These are phyloP conservation scores for Limosa lapponica DNA, from an alignment of 2,797 vertebrate genomes.

Conservation along the genomic window DNA sequence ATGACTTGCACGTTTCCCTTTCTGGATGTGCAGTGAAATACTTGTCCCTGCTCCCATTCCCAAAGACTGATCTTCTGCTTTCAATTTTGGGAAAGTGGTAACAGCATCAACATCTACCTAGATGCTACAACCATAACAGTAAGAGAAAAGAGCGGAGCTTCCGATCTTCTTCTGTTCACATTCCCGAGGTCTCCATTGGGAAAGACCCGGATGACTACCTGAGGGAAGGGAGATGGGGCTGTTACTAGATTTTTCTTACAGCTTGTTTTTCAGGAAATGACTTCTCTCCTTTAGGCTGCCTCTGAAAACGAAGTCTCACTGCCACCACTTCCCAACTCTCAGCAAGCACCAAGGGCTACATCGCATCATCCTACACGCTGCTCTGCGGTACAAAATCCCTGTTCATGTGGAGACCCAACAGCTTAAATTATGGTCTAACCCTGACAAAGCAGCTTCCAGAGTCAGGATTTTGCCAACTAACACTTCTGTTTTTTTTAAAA, in stretches of 20 bases:
- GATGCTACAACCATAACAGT: background rate
- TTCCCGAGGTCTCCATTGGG: background rate
- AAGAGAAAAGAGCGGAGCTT: background rate
- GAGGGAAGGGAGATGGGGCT: background rate
- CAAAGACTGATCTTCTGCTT: background rate
- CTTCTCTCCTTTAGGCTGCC: background rate
- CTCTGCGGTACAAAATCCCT: background rate
- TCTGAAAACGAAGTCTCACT: background rate
- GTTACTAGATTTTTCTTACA: background rate
- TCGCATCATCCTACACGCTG: rapidly evolving
- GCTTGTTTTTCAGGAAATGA: background rate
- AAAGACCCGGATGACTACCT: background rate
- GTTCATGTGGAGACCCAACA: background rate
- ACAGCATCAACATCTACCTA: background rate
- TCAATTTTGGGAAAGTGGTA: background rate
- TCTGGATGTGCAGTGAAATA: background rate
- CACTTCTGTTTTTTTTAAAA: background rate
- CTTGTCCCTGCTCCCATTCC: background rate
- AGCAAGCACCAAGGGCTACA: background rate
- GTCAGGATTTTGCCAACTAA: background rate
- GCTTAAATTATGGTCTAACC: background rate
- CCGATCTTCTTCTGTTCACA: background rate
- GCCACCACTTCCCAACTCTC: background rate
- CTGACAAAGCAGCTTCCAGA: background rate
- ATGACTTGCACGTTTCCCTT: background rate